Conservation (phyloP, 2,888 invertebrate species). For the Aphrophora alni region DNA sequence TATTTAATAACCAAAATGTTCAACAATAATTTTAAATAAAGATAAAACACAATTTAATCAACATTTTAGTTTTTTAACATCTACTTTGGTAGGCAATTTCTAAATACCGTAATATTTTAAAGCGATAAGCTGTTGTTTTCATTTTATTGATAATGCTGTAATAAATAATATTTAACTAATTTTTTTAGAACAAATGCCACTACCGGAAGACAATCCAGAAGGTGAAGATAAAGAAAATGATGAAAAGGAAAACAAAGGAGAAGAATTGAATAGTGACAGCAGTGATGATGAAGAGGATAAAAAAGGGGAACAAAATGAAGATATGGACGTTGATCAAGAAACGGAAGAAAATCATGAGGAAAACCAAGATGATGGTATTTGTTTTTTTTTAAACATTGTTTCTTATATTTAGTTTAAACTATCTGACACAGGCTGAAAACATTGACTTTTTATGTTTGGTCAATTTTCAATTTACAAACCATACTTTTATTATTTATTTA, state of each 20-base stretch:
- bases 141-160: too few relatives aligned
- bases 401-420: neutral
- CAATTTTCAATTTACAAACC: too few relatives aligned
- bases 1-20: too few relatives aligned
- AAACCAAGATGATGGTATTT: constrained; percentile 47
- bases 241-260: constrained; percentile 57
- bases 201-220: constrained; percentile 55
- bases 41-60: too few relatives aligned
- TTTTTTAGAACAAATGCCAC: constrained; percentile 55
- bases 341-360: constrained; percentile 53
- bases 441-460: too few relatives aligned
- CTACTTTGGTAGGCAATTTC: too few relatives aligned
- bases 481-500: too few relatives aligned
- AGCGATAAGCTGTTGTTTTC: too few relatives aligned
- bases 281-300: constrained; percentile 54
- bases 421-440: neutral
- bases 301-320: constrained; percentile 61
- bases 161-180: neutral
- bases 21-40: too few relatives aligned
- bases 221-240: constrained; percentile 54
- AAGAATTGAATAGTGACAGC: constrained; percentile 57
- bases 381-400: neutral
- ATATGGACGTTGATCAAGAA: constrained; percentile 55
- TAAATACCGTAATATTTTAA: too few relatives aligned
- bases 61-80: too few relatives aligned